phyloP scores from a whole-genome alignment of 23 tunicate genomes.

The Halocynthia aurantium region DNA sequence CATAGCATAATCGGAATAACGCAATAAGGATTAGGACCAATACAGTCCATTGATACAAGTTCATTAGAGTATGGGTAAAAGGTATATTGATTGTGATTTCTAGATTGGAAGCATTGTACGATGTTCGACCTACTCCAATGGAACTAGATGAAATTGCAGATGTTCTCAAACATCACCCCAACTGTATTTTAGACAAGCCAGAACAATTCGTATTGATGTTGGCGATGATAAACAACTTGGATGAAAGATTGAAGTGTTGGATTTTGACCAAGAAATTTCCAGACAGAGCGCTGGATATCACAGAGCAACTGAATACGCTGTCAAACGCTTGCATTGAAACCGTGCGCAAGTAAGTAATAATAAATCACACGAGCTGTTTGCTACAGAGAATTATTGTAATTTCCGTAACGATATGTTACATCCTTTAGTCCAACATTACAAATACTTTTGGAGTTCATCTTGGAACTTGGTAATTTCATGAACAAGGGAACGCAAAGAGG shows the following conservation, averaged over 20 bases:
- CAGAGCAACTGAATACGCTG: slow-evolving; percentile 54
- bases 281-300: slow-evolving; percentile 68
- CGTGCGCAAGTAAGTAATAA: slow-evolving; percentile 41
- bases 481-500: slow-evolving; percentile 81
- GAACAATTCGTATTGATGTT: slow-evolving; percentile 87
- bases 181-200: slow-evolving; percentile 75
- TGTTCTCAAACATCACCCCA: slow-evolving; percentile 48
- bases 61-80: no score
- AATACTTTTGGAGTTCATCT: slow-evolving; percentile 35
- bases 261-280: slow-evolving; percentile 78
- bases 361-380: no score
- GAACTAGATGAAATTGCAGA: slow-evolving; percentile 81
- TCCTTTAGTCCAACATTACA: slow-evolving; percentile 38
- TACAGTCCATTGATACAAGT: no score
- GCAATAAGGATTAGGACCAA: no score
- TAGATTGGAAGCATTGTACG: slow-evolving; percentile 82
- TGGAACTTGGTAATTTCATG: slow-evolving; percentile 70
- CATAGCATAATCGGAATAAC: no score
- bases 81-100: no score
- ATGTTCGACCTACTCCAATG: slow-evolving; percentile 65
- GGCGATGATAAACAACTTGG: slow-evolving; percentile 80
- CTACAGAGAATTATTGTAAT: no score
- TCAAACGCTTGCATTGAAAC: slow-evolving; percentile 42
- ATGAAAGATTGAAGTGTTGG: slow-evolving; percentile 85
- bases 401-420: no score